These are phyloP conservation scores for Crepidodera aurea DNA, from an alignment of 2,888 invertebrate species.

Conservation along the genomic window DNA sequence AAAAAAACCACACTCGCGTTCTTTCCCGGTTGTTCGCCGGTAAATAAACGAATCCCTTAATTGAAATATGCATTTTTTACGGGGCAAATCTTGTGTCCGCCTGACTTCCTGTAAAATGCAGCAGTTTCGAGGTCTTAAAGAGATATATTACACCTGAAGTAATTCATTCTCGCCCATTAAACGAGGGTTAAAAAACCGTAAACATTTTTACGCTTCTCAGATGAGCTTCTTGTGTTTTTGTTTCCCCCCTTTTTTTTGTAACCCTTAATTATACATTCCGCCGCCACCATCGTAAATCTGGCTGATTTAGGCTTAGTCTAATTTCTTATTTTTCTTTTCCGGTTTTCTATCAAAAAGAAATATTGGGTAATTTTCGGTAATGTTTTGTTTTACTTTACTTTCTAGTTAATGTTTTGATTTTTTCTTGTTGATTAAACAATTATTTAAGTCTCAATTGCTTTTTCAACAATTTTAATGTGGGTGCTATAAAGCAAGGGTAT, in stretches of 20 bases:
- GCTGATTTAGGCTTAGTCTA: slow-evolving; percentile 50
- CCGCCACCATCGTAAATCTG: slow-evolving; percentile 46
- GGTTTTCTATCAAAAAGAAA: slow-evolving; percentile 46
- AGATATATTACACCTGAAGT: slow-evolving; percentile 56
- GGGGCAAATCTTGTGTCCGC: slow-evolving; percentile 48
- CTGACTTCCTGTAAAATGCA: slow-evolving; percentile 52
- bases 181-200: slow-evolving; percentile 57
- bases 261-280: slow-evolving; percentile 42
- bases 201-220: slow-evolving; percentile 57
- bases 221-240: slow-evolving; percentile 46
- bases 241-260: slow-evolving; percentile 32
- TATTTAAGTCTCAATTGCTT: too few relatives aligned
- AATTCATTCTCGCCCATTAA: slow-evolving; percentile 58
- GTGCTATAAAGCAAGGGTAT: too few relatives aligned
- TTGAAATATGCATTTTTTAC: slow-evolving; percentile 41
- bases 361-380: slow-evolving; percentile 36
- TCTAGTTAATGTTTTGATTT: neutral
- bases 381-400: neutral
- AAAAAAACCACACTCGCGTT: slow-evolving; percentile 21
- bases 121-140: slow-evolving; percentile 48
- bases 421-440: too few relatives aligned
- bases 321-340: slow-evolving; percentile 43
- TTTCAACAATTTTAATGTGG: too few relatives aligned
- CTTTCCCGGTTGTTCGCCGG: slow-evolving; percentile 19
- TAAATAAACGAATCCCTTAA: slow-evolving; percentile 33